Evolutionary conservation across 2,797 vertebrate species (phyloP), one percentile per base, ranked within the genome.

Genomic region (Taeniopygia guttata): DNA sequence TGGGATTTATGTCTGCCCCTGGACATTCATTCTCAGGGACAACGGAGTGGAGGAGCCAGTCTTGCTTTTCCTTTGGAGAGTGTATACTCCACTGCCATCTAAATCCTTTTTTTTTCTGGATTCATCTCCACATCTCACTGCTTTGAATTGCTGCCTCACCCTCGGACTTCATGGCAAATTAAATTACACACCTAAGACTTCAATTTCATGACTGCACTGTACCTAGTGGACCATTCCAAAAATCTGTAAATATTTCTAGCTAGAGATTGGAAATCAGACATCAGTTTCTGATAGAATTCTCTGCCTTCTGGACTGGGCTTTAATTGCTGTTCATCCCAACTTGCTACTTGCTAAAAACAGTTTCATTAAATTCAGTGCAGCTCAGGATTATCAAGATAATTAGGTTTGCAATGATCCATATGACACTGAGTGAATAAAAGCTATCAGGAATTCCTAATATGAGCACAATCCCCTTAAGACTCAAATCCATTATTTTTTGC

Each of bases 381-480:
- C 69, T 75, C 74, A 73, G 66, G 52, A 94, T 90, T 88, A 84
- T 80, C 69, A 94, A 93, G 90, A 93, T 92, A 96, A 96, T 96
- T 93, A 92, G 94, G 52, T 92, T 91, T 83, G 60, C 85, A 89
- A 56, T 77, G 87, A 90, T 54, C 68, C 21, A 8, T 67, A 49
- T 80, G 82, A 75, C 82, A 93, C 21, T 7, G 20, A 92, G 45
- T 30, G 9, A 85, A 92, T 88, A 89, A 93, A 82, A 81, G 63
- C 72, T 87, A 82, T 22, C 60, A 62, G 55, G 60, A 81, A 84
- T 91, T 93, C 77, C 85, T 79, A 87, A 93, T 87, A 92, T 58
- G 48, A 96, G n/a, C 78, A 69, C 32, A 90, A 82, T 67, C 59
- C 52, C 46, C 40, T 75, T 89, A 91, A 88, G 92, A 95, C 82